phyloP scores from a whole-genome alignment of 2,113 vertebrate genomes.

The Oryzias woworae region DNA sequence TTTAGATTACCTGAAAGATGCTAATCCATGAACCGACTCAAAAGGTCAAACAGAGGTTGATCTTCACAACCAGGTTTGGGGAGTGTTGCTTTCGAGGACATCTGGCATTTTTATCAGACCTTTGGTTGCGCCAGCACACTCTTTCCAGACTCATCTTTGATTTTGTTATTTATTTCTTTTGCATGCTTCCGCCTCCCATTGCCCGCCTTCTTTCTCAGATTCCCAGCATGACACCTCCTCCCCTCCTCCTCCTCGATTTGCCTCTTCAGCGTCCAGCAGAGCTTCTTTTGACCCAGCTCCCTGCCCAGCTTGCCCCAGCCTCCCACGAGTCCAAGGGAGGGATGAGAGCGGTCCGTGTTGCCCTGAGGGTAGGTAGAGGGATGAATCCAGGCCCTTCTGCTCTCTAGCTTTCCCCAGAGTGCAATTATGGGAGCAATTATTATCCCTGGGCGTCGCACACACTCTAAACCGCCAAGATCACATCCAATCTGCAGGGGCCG shows the following conservation, averaged over 20 bases:
- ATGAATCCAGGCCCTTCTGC: constrained; percentile 36
- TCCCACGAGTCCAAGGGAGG: constrained; percentile 27
- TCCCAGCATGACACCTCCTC: constrained; percentile 32
- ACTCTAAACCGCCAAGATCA: constrained; percentile 61
- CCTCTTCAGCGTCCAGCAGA: constrained; percentile 36
- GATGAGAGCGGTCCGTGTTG: constrained; percentile 31
- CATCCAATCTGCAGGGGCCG: constrained; percentile 54
- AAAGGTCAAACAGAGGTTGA: too few relatives aligned
- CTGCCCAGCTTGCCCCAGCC: constrained; percentile 28
- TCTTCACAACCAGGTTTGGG: too few relatives aligned
- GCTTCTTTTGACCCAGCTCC: constrained; percentile 42
- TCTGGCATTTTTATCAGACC: neutral
- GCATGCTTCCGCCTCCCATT: neutral
- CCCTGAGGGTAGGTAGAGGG: constrained; percentile 47
- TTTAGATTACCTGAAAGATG: too few relatives aligned
- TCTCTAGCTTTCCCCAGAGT: constrained; percentile 64
- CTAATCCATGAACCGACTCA: too few relatives aligned
- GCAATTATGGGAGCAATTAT: constrained; percentile 75
- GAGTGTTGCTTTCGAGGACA: neutral
- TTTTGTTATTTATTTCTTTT: constrained; percentile 8
- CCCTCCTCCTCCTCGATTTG: constrained; percentile 45
- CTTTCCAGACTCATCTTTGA: neutral
- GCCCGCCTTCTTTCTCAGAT: constrained; percentile 28
- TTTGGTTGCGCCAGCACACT: neutral
- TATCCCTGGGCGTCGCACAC: constrained; percentile 44